Percentiles rank a stretch among this genome's conserved stretches.
Conservation (phyloP, 2,797 vertebrate species). For the Capromys pilorides region DNA sequence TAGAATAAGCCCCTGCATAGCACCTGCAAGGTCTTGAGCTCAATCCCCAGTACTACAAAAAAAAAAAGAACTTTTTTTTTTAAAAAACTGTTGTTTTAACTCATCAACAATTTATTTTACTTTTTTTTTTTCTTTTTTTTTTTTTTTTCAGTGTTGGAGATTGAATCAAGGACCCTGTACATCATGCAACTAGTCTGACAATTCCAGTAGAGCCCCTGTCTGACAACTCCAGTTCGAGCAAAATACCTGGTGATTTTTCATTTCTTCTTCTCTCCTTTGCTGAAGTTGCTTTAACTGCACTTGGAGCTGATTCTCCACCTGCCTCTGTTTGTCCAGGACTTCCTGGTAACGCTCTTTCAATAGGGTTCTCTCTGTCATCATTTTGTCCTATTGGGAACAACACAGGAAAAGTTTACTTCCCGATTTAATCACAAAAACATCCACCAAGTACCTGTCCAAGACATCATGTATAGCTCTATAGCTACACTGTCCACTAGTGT, state of each 20-base stretch:
- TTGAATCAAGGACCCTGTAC: background rate
- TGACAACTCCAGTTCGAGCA: background rate
- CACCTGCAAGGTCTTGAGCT: no score
- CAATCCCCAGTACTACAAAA: no score
- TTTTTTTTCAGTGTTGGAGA: background rate
- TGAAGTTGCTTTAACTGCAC: slow-evolving; percentile 88
- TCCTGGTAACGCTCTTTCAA: slow-evolving; percentile 89
- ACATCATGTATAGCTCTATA: background rate
- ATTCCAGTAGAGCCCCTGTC: background rate
- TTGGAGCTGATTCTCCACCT: slow-evolving; percentile 89
- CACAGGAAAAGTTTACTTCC: background rate
- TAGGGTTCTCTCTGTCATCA: slow-evolving; percentile 87
- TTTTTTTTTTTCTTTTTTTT: background rate
- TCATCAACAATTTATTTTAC: background rate
- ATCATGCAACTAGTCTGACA: background rate
- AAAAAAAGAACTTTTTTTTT: no score
- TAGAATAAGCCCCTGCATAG: no score
- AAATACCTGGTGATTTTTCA: slow-evolving; percentile 88
- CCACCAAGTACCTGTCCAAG: background rate
- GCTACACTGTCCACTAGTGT: background rate
- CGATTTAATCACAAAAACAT: slow-evolving; percentile 21
- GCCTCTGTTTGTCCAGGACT: slow-evolving; percentile 88
- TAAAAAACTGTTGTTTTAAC: background rate
- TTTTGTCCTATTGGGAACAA: slow-evolving; percentile 84
- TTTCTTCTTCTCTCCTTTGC: slow-evolving; percentile 87